A percentile compares a stretch with the other conserved stretches of the same genome.
Conservation (phyloP, 2,113 vertebrate species). For the Varanus komodoensis region DNA sequence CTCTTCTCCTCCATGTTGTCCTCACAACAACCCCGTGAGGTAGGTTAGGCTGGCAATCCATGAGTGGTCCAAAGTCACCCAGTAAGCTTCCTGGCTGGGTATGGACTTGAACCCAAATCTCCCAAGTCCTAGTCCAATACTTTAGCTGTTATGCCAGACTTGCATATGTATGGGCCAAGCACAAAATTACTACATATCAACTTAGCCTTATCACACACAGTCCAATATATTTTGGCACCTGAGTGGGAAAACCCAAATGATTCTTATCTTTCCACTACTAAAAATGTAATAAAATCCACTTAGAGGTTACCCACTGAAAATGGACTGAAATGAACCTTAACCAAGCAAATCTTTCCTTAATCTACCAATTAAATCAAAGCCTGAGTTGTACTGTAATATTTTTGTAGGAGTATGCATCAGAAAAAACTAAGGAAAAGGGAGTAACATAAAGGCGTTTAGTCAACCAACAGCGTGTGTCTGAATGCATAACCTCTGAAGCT, state of each 20-base stretch:
- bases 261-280: background rate
- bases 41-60: no score
- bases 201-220: background rate
- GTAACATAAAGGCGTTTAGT: background rate
- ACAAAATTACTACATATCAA: background rate
- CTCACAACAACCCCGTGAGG: no score
- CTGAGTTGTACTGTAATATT: background rate
- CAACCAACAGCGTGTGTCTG: background rate
- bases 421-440: background rate
- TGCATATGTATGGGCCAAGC: no score
- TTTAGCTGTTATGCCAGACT: no score
- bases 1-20: no score
- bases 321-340: background rate
- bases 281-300: background rate
- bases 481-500: background rate
- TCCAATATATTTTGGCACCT: background rate
- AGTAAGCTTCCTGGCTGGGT: no score
- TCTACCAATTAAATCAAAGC: background rate
- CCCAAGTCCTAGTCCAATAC: no score
- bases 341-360: background rate
- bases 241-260: background rate
- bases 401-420: background rate
- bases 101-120: no score
- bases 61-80: no score
- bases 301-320: background rate